Evolutionary conservation across 1,140 invertebrate genomes (phyloP), one percentile per base, ranked within the genome.

Genomic region (Diorhabda sublineata): DNA sequence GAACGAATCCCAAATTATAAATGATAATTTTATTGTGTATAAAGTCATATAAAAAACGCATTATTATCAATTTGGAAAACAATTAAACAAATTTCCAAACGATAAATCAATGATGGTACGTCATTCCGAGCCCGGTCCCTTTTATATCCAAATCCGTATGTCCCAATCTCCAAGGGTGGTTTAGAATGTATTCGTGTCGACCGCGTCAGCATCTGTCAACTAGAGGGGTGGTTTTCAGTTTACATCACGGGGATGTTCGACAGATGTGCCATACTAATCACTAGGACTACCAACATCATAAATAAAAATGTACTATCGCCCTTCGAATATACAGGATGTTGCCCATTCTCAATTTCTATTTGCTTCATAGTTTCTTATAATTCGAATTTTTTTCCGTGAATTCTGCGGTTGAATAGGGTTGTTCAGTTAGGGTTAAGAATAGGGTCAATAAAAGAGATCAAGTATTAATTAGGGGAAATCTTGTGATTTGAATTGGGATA

Each of bases 241-340:
- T 52, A 52, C 26, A 26, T 26, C 26, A 26, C 26, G 26, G 47
- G 47, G 47, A 52, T 52, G 47, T 52, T 52, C 47, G 47, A 52
- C 47, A 52, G 47, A 52, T 52, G 47, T n/a, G 47, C 47, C 47
- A 52, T 52, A 52, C 47, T 52, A 52, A 52, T 52, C 47, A 52
- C 47, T n/a, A 52, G 6, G 47, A n/a, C 47, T 52, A 52, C 47
- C 47, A 52, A 52, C 47, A 52, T 52, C 47, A 52, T 52, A 52
- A 52, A 52, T 52, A 52, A 52, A 52, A 52, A 52, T 52, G n/a
- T 52, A 52, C 47, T 52, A n/a, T 52, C 47, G n/a, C 47, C 47
- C 47, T 52, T 52, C 47, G 47, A 52, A n/a, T 52, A 52, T 52
- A 52, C 47, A 52, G 47, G 47, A 52, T 52, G 47, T 52, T n/a